Percentiles rank a stretch among this genome's conserved stretches.
Conservation (phyloP, 2,797 vertebrate species). For the Lophius americanus region DNA sequence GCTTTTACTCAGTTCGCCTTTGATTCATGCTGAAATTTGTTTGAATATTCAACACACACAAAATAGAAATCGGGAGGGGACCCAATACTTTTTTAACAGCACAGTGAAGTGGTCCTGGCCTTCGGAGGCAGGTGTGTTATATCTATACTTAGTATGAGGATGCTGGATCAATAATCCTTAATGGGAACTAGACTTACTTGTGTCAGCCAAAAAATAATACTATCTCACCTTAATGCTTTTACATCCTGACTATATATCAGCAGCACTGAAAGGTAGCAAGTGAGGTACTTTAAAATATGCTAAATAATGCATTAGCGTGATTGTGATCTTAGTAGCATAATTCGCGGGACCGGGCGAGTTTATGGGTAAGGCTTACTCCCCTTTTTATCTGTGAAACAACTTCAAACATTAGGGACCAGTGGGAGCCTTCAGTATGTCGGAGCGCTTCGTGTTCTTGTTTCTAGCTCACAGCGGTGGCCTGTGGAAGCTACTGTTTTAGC, state of each 20-base stretch:
- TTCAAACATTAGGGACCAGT: slow-evolving; percentile 39
- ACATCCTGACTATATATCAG: not conserved
- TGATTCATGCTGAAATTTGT: too few relatives aligned
- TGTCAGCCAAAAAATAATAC: too few relatives aligned
- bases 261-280: not conserved
- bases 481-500: slow-evolving; percentile 67
- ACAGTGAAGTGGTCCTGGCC: too few relatives aligned
- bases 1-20: too few relatives aligned
- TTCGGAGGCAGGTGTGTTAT: too few relatives aligned
- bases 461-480: slow-evolving; percentile 41
- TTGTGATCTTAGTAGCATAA: not conserved
- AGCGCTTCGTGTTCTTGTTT: slow-evolving; percentile 14
- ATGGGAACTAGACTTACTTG: too few relatives aligned
- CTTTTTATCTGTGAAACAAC: not conserved
- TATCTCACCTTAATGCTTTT: not conserved
- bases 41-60: too few relatives aligned
- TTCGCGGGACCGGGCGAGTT: not conserved
- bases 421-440: slow-evolving; percentile 33
- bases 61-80: too few relatives aligned
- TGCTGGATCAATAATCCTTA: too few relatives aligned
- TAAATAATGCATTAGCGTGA: slow-evolving; percentile 2
- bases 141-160: too few relatives aligned
- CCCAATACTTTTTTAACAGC: too few relatives aligned
- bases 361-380: too few relatives aligned
- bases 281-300: slow-evolving; percentile 4